Conservation (phyloP, 2,113 vertebrate species). For the Lathamus discolor region DNA sequence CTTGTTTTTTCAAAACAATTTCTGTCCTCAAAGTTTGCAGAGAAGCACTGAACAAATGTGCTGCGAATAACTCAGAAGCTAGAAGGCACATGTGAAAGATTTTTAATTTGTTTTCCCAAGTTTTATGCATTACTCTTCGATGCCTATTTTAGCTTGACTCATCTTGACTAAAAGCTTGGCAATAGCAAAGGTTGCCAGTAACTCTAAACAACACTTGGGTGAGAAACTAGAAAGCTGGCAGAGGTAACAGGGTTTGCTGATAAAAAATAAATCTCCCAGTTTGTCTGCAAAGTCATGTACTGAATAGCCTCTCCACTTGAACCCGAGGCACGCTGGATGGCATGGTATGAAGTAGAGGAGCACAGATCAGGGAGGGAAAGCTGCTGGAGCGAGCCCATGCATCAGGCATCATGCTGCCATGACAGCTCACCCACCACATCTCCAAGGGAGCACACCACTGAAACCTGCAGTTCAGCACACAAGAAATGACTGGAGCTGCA, state of each 20-base stretch:
- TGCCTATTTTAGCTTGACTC: conserved; percentile 55
- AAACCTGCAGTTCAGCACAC: background rate
- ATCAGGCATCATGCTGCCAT: background rate
- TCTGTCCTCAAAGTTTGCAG: background rate
- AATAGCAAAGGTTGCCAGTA: conserved; percentile 44
- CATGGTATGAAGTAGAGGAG: background rate
- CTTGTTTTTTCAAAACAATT: background rate
- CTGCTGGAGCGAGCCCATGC: background rate
- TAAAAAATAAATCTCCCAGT: background rate
- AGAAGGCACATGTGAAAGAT: conserved; percentile 55
- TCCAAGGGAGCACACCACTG: background rate
- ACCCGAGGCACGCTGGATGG: background rate
- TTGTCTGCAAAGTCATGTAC: background rate
- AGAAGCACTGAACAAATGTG: conserved; percentile 17
- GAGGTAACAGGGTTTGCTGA: conserved; percentile 9
- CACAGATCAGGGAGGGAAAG: background rate
- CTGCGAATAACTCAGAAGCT: conserved; percentile 39
- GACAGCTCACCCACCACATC: background rate
- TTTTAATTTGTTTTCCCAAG: conserved; percentile 43
- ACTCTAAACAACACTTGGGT: conserved; percentile 18
- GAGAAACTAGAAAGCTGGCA: conserved; percentile 30
- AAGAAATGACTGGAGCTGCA: background rate
- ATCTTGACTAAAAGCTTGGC: conserved; percentile 48
- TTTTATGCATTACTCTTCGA: background rate
- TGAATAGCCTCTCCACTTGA: background rate